Base-by-base conservation (phyloP, 2,888 invertebrate species). In the Xanthia icteritia region DNA sequence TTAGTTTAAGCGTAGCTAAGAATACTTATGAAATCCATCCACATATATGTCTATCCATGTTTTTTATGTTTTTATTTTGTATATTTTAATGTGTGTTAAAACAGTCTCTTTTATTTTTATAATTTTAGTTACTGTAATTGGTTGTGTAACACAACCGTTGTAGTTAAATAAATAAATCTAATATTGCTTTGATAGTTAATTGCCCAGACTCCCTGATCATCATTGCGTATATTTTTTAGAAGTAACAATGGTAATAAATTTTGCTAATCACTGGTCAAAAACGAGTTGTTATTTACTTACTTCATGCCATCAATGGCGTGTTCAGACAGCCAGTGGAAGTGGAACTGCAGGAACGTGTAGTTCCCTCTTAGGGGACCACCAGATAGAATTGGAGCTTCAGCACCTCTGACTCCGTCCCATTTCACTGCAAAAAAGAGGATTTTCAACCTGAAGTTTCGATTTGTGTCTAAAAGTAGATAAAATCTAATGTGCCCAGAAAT, bases 281-380 rank as follows among this genome's bases (percentile, higher is more conserved):
- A 56, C 36, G 0, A 68, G 17, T 58, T 36, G 17, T 36, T 11
- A 58, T 20, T 60, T 31, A 93, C 93, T 94, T 87, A 97, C 97
- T 97, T 97, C 91, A 96, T 95, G 17, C 97, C 97, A 81, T 98
- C 97, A 27, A 99, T 96, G 0, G 97, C 98, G 92, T 99, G 99
- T 91, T 99, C 99, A 0, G 98, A 98, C 73, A 98, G 97, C 98
- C 98, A 99, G 92, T 99, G 99, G 86, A 98, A 97, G 90, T 99
- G 99, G 85, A 98, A 97, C 94, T 98, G 98, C 73, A 98, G 97
- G 84, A 98, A 97, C 58, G 97, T 94, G 93, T 97, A 98, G 80
- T 97, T 97, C 0, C 97, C 97, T 3, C 96, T 92, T 27, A 98
- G 93, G 0, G 97, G 97, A 2, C 98, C 98, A 0, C 98, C 98